A percentile compares a stretch with the other conserved stretches of the same genome.
Conservation (phyloP, 2,113 vertebrate species). For the Laticauda laticaudata region DNA sequence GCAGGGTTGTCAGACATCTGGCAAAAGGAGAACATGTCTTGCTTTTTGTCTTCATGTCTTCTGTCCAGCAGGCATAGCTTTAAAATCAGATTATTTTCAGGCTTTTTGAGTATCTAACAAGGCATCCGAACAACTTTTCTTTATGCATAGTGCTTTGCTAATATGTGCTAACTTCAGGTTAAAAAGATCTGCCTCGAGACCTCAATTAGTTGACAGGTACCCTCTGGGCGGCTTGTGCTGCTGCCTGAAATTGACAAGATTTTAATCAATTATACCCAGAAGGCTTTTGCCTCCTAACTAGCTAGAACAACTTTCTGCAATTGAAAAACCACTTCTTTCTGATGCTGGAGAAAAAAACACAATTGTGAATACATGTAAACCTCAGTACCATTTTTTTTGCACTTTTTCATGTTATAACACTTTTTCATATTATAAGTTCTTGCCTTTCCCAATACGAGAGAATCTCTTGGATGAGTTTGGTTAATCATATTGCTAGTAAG, state of each 20-base stretch:
- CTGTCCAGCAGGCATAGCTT: background rate
- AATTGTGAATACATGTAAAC: background rate
- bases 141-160: background rate
- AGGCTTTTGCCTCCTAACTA: background rate
- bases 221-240: background rate
- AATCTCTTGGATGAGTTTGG: background rate
- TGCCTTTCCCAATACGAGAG: background rate
- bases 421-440: background rate
- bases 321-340: background rate
- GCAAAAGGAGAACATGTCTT: background rate
- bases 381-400: background rate
- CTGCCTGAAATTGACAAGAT: background rate
- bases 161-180: background rate
- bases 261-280: background rate
- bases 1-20: constrained; percentile 13
- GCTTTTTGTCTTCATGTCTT: background rate
- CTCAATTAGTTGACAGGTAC: background rate
- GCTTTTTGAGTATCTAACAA: background rate
- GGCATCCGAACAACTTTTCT: background rate
- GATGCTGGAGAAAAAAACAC: background rate
- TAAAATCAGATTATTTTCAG: background rate
- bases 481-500: background rate
- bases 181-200: background rate
- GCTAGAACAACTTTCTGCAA: background rate
- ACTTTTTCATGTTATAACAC: background rate